Conservation (phyloP, 2,888 invertebrate genomes). For the Drosophila nigritarsus region DNA sequence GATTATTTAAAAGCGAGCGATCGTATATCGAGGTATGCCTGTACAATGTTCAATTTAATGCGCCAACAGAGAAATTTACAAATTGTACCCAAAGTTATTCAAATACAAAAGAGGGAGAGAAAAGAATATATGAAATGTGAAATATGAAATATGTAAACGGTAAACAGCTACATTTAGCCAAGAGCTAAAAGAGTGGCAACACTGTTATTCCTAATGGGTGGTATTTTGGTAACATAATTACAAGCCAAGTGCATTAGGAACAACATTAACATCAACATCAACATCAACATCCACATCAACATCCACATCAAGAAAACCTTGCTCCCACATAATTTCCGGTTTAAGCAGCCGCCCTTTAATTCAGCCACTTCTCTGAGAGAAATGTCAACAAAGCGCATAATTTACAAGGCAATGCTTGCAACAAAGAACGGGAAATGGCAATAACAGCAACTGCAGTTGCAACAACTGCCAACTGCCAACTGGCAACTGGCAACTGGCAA, state of each 20-base stretch:
- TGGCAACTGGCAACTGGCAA: constrained; percentile 4
- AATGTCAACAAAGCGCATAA: constrained; percentile 78
- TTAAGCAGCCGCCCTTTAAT: constrained; percentile 2
- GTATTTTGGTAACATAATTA: constrained; percentile 33
- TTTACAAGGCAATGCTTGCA: constrained; percentile 72
- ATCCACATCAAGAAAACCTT: neutral
- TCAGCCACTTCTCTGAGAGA: constrained; percentile 30
- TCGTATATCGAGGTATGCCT: neutral
- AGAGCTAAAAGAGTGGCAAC: neutral
- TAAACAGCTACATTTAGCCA: neutral
- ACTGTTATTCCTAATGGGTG: constrained; percentile 2
- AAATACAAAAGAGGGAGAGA: neutral
- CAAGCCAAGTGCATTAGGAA: constrained; percentile 21
- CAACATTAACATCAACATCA: constrained; percentile 2
- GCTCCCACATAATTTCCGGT: constrained; percentile 19
- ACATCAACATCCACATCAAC: neutral
- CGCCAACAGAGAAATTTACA: neutral
- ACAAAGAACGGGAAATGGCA: constrained; percentile 72
- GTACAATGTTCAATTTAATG: neutral
- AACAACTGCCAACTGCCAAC: constrained; percentile 23
- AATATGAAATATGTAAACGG: neutral
- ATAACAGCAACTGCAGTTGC: constrained; percentile 42
- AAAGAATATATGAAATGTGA: neutral
- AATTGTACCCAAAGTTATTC: neutral
- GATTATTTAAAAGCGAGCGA: neutral